phyloP scores from a whole-genome alignment of 2,113 vertebrate genomes.

The Clarias macrocephalus region DNA sequence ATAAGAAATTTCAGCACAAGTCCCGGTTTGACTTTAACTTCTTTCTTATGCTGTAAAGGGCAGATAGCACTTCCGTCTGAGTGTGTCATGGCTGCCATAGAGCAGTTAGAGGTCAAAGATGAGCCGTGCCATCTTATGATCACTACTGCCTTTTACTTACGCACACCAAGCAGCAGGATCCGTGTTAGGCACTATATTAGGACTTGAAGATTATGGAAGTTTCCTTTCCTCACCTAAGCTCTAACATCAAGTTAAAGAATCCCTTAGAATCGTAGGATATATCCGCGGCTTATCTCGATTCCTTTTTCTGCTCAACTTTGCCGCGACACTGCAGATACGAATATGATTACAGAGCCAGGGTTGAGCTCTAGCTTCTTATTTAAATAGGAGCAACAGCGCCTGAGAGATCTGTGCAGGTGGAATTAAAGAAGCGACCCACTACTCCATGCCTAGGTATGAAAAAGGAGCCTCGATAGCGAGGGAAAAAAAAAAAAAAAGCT shows the following conservation, averaged over 20 bases:
- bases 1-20: too few relatives aligned
- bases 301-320: neutral
- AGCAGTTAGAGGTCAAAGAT: neutral
- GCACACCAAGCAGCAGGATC: neutral
- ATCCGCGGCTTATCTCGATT: neutral
- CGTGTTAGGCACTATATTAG: neutral
- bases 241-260: neutral
- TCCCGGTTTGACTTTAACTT: too few relatives aligned
- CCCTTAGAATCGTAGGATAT: neutral
- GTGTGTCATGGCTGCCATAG: neutral
- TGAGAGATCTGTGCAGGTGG: neutral
- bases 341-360: neutral
- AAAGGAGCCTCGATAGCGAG: too few relatives aligned
- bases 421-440: neutral
- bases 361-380: neutral
- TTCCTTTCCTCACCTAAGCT: neutral
- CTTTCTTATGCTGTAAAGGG: neutral
- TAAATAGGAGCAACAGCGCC: constrained; percentile 1
- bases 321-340: neutral
- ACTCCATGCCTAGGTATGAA: neutral
- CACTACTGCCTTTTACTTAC: neutral
- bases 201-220: neutral
- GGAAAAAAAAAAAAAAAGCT: neutral
- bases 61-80: neutral
- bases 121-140: neutral